phyloP scores from a whole-genome alignment of 2,888 invertebrate species.

The Craniophora ligustri region DNA sequence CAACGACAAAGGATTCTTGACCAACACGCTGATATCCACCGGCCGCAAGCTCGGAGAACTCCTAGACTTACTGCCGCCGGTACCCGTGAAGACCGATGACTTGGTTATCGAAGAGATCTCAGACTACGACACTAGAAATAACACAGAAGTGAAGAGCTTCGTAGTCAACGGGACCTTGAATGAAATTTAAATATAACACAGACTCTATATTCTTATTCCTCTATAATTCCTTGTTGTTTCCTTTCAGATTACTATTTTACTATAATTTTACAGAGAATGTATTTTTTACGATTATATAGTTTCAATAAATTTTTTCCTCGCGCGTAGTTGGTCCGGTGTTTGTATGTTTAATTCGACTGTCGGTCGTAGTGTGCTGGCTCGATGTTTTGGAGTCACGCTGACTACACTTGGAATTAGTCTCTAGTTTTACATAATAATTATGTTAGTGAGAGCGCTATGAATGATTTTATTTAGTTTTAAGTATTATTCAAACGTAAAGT shows the following conservation, averaged over 20 bases:
- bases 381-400: slow-evolving; percentile 29
- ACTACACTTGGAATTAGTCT: slow-evolving; percentile 47
- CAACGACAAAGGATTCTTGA: slow-evolving; percentile 65
- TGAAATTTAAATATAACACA: slow-evolving; percentile 64
- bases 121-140: slow-evolving; percentile 77
- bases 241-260: slow-evolving; percentile 67
- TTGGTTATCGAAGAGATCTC: slow-evolving; percentile 79
- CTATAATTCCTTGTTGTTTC: slow-evolving; percentile 60
- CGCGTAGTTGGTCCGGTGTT: slow-evolving; percentile 48
- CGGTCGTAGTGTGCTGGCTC: slow-evolving; percentile 25
- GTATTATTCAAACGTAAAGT: slow-evolving; percentile 66
- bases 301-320: slow-evolving; percentile 75
- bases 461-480: slow-evolving; percentile 71
- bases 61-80: slow-evolving; percentile 74
- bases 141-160: slow-evolving; percentile 79
- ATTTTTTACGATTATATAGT: slow-evolving; percentile 64
- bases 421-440: slow-evolving; percentile 52
- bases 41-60: slow-evolving; percentile 80
- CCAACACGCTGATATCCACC: slow-evolving; percentile 74
- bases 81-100: slow-evolving; percentile 81
- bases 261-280: slow-evolving; percentile 58
- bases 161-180: slow-evolving; percentile 74
- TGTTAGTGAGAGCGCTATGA: slow-evolving; percentile 72
- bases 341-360: slow-evolving; percentile 40
- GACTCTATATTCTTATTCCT: slow-evolving; percentile 58